These are phyloP conservation scores for Himalopsyche tibetana DNA, from an alignment of 2,888 invertebrate species.

Conservation along the genomic window DNA sequence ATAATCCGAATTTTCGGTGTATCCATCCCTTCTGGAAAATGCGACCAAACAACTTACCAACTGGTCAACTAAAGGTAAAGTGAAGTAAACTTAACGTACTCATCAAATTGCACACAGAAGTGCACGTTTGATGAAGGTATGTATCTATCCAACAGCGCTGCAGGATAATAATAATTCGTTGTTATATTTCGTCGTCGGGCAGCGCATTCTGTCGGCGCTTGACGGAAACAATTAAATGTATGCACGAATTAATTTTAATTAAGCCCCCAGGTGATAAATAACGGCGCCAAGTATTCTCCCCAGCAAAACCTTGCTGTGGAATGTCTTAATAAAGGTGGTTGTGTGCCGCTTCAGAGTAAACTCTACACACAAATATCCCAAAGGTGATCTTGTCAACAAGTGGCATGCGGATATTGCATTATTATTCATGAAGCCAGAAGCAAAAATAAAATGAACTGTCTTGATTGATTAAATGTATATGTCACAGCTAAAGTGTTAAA, in stretches of 20 bases:
- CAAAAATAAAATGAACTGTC: too few species aligned
- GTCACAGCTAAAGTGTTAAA: too few species aligned
- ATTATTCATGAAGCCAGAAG: neutral
- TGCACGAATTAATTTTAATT: conserved; percentile 64
- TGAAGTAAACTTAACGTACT: too few species aligned
- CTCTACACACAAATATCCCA: neutral
- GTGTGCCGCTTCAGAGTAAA: conserved; percentile 17
- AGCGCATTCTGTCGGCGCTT: conserved; percentile 42
- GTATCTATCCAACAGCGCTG: too few species aligned
- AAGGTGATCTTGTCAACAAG: neutral
- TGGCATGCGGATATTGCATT: neutral
- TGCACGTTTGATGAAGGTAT: neutral
- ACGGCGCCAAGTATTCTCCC: conserved; percentile 47
- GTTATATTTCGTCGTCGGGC: neutral
- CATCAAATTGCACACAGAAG: too few species aligned
- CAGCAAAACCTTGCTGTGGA: conserved; percentile 39
- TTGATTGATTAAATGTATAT: too few species aligned
- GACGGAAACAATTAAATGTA: conserved; percentile 62
- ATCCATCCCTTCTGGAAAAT: too few species aligned
- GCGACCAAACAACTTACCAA: too few species aligned
- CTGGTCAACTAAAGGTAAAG: too few species aligned
- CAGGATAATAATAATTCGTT: conserved; percentile 1
- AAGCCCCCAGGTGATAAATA: conserved; percentile 58
- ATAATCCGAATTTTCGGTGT: too few species aligned
- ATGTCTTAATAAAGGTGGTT: conserved; percentile 55